Evolutionary conservation across 35 echinoderm and acorn worm species (phyloP).

Genomic region (Heliocidaris erythrogramma): DNA sequence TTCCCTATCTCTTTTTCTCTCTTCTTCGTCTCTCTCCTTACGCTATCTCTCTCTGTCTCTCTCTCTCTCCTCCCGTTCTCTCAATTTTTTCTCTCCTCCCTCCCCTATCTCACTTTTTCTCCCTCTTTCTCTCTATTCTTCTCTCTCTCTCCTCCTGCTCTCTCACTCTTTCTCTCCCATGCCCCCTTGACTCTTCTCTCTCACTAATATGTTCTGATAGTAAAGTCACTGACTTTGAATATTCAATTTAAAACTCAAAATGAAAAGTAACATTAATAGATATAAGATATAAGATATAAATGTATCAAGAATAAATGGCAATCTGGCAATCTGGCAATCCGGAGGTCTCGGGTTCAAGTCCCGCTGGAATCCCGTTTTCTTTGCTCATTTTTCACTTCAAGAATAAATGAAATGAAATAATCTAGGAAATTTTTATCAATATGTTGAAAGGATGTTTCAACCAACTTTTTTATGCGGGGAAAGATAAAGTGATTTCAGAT

Average conservation of each 20-base stretch:
- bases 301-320: no score
- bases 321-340: no score
- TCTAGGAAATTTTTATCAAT: background rate
- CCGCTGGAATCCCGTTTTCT: no score
- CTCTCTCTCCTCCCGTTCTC: background rate
- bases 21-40: background rate
- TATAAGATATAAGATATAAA: no score
- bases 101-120: no score
- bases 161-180: background rate
- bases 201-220: background rate
- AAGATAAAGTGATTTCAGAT: background rate
- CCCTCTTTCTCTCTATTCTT: no score
- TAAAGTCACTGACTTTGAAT: background rate
- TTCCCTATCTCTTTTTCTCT: background rate
- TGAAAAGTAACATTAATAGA: no score
- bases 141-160: background rate
- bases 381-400: no score
- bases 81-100: background rate
- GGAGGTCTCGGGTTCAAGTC: no score
- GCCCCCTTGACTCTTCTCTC: background rate
- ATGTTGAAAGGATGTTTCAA: background rate
- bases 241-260: background rate
- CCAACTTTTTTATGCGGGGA: background rate
- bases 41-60: no score
- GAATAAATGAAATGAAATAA: no score